Evolutionary conservation across 2,888 invertebrate species (phyloP).

Genomic region (Hirtodrosophila alboralis): DNA sequence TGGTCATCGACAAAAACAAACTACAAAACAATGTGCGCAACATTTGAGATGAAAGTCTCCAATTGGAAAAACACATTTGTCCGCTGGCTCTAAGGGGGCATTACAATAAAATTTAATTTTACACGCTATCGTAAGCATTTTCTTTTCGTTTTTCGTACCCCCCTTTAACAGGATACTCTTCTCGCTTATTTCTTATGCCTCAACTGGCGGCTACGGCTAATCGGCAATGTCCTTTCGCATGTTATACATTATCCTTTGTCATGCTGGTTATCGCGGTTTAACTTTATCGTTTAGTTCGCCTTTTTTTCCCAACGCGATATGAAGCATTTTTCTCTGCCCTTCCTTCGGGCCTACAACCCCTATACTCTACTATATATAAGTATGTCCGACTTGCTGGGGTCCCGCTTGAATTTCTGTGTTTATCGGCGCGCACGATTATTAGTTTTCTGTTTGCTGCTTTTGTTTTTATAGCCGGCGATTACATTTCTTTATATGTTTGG

Average conservation of each 20-base stretch:
- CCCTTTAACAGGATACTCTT: neutral
- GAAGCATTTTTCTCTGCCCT: conserved; percentile 42
- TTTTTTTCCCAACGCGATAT: conserved; percentile 25
- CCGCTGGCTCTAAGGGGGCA: conserved; percentile 42
- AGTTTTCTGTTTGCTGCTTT: conserved; percentile 72
- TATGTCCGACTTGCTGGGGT: conserved; percentile 22
- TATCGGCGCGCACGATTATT: conserved; percentile 77
- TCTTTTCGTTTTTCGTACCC: neutral
- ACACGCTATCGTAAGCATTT: conserved; percentile 72
- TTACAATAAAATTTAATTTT: conserved; percentile 78
- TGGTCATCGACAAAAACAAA: conserved; percentile 33
- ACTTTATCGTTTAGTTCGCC: conserved; percentile 69
- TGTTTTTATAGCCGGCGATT: conserved; percentile 75
- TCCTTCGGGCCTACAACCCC: conserved; percentile 1
- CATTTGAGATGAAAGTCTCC: conserved; percentile 20
- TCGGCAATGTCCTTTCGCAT: conserved; percentile 60
- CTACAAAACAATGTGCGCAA: conserved; percentile 39
- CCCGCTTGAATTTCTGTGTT: conserved; percentile 63
- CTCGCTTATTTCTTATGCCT: conserved; percentile 41
- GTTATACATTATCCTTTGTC: conserved; percentile 75
- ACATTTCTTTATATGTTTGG: conserved; percentile 68
- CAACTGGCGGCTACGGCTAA: conserved; percentile 52
- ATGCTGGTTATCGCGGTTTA: conserved; percentile 79
- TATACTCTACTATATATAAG: too few relatives aligned
- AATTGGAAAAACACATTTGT: conserved; percentile 50